Evolutionary conservation across 2,113 vertebrate genomes (phyloP), one percentile per base, ranked within the genome.

Genomic region (Seriola dumerili): DNA sequence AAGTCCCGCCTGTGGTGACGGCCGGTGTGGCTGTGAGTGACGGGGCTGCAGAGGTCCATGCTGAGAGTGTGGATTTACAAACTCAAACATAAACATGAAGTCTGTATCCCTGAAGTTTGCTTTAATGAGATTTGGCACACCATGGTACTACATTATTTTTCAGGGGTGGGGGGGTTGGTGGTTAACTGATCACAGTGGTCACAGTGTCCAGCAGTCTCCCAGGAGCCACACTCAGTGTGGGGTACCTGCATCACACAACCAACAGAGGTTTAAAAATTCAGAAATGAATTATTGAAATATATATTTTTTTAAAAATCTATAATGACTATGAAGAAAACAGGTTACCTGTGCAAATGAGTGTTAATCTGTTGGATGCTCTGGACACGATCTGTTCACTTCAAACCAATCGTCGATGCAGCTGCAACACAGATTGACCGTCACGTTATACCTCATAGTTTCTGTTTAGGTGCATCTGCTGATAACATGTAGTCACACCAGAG

Each of bases 331-430:
- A 8, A 36, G 32, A 34, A 23, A 19, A 48, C 19, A 25, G 8
- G 38, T 89, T 85, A 95, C 94, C 95, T 94, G 94, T 93, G 90
- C 88, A 92, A 87, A 89, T 67, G 57, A 25, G 89, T 88, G 93
- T 96, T 96, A 99, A 92, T 99, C 97, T 84, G 98, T 97, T 67
- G 98, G 98, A 93, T 99, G 98, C 86, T 99, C 97, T 65, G 98
- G 98, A 93, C 98, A 99, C 66, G 97, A 99, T 91, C 98, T 95
- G 93, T 99, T 99, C 91, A 99, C 98, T 94, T 98, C 97, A 93
- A 99, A 99, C 98, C 98, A 99, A 91, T 97, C 96, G 67, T 99
- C 97, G 92, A 99, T 99, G 92, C 98, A 99, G 83, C 98, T 99
- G 78, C 1, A 8, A 70, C 10, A 72, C 13, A 61, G 11, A 40